Evolutionary conservation across 2,113 vertebrate species (phyloP), one percentile per base, ranked within the genome.

Genomic region (Chlamydotis undulata): DNA sequence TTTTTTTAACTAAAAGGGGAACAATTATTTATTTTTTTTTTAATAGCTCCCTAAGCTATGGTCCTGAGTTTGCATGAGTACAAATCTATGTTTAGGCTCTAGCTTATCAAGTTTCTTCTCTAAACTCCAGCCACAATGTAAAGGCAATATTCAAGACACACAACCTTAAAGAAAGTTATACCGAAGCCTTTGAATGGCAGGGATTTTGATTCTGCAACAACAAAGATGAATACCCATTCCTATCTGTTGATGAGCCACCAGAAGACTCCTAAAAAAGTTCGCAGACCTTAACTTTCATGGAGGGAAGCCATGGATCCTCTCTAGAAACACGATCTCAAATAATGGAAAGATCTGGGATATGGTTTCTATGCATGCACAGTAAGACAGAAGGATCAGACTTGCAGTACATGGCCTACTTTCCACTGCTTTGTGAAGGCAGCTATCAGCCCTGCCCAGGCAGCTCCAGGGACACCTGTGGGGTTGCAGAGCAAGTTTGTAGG

Each of bases 31-130:
- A 35, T 63, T 76, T 82, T 70, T 63, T 29, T 80, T 73, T 57
- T 53, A 77, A 53, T 37, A 85, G 31, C 23, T 2, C 10, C 10
- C 14, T 70, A 64, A 89, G 3, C 9, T 79, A 37, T 25, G 13
- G 25, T 45, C 4, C 26, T 4, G 2, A 19, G 21, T 49, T 71
- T 6, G 4, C 0, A 1, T 0, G 1, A 82, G 19, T 37, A 41
- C 3, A 37, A 55, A 43, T 41, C 18, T 69, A 1, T 39, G 12
- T 63, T 86, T 55, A 80, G 23, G 6, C 59, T 24, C 29, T 50
- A 12, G n/a, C 19, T 92, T 39, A 50, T 3, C 19, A 64, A 67
- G 47, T 29, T 9, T 59, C 15, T 67, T 75, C 19, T 49, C 29
- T 78, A 24, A 83, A 80, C 5, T 69, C 25, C 14, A 26, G 17